Base-by-base conservation (phyloP, 2,888 invertebrate species). In the Rotaria macrura region DNA sequence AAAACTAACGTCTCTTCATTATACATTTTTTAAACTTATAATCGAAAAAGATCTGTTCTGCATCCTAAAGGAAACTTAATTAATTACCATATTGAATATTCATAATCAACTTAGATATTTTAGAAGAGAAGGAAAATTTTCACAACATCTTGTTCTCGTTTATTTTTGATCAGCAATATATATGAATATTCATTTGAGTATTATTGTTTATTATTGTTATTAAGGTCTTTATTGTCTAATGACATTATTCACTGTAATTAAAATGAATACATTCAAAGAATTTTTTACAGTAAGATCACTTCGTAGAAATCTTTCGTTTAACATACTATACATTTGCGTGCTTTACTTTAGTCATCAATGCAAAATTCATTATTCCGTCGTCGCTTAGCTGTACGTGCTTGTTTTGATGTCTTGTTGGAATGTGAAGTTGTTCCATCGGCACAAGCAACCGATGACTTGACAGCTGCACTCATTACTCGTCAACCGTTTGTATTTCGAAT, bases 201-300 rank as follows among this genome's bases (percentile, higher is more conserved):
- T n/a, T n/a, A n/a, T 12, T 47, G 9, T 47, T 47, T 49, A 65
- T 34, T 52, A n/a, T 23, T 72, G 55, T 49, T 29, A 86, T 86
- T 12, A 88, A 90, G 90, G 90, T 85, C 87, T 90, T 25, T 91
- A 90, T 87, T 90, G 90, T 86, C 89, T 91, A 85, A 90, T 90
- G 90, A 91, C 90, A 87, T 90, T 91, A 89, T 87, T 90, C 87
- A 89, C 90, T 25, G 90, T 40, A n/a, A 57, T 86, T 34, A 84
- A 86, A 34, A 38, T 84, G 84, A 84, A 86, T 12, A 29, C 52
- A 84, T 86, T 86, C n/a, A 84, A 86, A 85, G 84, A 84, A 84
- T 52, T 86, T 4, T 86, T 86, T 79, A 79, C 79, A 2, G 79
- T 79, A 79, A 43, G 9, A n/a, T 47, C 6, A 38, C 38, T 6